Evolutionary conservation across 2,888 invertebrate genomes (phyloP), one percentile per base, ranked within the genome.

Genomic region (Eupithecia insigniata): DNA sequence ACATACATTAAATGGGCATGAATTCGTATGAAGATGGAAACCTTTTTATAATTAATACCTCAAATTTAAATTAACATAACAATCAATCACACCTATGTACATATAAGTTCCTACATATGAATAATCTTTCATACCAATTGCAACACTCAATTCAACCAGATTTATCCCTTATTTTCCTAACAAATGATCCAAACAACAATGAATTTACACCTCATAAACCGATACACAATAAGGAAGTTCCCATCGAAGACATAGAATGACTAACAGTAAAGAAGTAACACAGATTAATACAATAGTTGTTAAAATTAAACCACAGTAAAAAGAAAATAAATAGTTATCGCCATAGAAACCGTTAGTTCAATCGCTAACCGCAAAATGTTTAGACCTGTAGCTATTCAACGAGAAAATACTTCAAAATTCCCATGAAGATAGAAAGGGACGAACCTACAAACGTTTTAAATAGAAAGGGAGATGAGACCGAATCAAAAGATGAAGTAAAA

Each of bases 401-500:
- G 85, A 84, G 87, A 90, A 92, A 91, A 89, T 89, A 81, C 86
- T 83, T 76, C 80, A 82, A 87, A 84, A 87, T 93, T 93, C 93
- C 92, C 93, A 93, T 86, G 85, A 58, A 26, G 84, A 70, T 58
- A 58, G 64, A 67, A 70, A 32, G 58, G 10, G 22, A 64, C 26
- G 68, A 43, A n/a, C 6, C 36, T 22, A 69, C 34, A 55, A 65
- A 28, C 39, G 39, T 10, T 58, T 64, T 8, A 36, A 66, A 61
- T 65, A 16, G 51, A 73, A 70, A 73, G 67, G 70, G 68, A 66
- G 43, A 62, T 34, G 39, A 73, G 55, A 70, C 28, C 34, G 43
- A 67, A 67, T 70, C 62, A 60, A 73, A 61, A 68, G 70, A 67
- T 70, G 43, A 28, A 72, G 30, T 22, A 22, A 69, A 69, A 69